These are phyloP conservation scores for Folsomia manolachei DNA, from an alignment of 2,888 invertebrate genomes.

Conservation along the genomic window DNA sequence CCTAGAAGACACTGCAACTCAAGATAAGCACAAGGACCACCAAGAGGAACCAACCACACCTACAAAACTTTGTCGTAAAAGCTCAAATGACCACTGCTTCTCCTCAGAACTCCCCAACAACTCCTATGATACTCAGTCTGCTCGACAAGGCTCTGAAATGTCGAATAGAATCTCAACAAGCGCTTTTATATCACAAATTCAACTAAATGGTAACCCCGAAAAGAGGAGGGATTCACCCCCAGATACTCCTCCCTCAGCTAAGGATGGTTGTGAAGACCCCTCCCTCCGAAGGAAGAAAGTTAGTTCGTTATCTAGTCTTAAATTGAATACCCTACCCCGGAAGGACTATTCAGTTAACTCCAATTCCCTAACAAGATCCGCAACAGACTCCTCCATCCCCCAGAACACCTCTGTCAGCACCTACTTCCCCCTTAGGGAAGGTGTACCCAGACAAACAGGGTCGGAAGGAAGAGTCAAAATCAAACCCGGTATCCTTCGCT, in stretches of 20 bases:
- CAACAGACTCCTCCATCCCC: conserved; percentile 45
- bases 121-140: neutral
- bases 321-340: conserved; percentile 48
- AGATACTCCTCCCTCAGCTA: neutral
- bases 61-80: conserved; percentile 9
- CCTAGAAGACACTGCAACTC: neutral
- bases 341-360: conserved; percentile 20
- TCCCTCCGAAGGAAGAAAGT: conserved; percentile 21
- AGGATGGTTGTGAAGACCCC: neutral
- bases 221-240: neutral
- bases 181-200: neutral
- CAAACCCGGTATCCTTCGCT: neutral
- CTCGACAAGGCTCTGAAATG: neutral
- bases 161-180: conserved; percentile 1
- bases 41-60: neutral
- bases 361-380: conserved; percentile 39
- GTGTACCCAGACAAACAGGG: neutral
- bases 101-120: neutral
- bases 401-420: neutral
- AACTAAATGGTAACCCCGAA: neutral
- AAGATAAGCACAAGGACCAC: conserved; percentile 2
- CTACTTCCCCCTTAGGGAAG: neutral
- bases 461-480: neutral
- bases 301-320: conserved; percentile 48
- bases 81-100: conserved; percentile 19